Percentiles rank a stretch among this genome's conserved stretches.
Evolutionary conservation across 2,888 invertebrate species (phyloP).

Genomic region (Argyra leucocephala): DNA sequence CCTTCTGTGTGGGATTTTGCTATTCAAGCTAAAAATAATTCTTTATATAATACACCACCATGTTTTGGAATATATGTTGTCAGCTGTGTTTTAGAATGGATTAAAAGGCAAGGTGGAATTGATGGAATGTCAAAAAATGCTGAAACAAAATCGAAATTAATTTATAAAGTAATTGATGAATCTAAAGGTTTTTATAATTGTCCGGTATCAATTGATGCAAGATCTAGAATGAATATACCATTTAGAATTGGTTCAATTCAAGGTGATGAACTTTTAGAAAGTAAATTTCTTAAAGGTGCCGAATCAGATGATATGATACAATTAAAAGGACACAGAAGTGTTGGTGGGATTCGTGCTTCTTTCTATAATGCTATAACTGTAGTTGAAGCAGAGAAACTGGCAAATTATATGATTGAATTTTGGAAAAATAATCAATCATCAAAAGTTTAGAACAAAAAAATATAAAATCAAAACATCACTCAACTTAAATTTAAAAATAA

Average conservation of each 20-base stretch:
- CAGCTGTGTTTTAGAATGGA: slow-evolving; percentile 87
- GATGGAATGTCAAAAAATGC: too few relatives aligned
- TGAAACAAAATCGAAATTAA: slow-evolving; percentile 58
- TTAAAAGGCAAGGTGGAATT: slow-evolving; percentile 74
- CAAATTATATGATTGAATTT: too few relatives aligned
- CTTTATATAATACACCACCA: slow-evolving; percentile 91
- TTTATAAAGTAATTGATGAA: slow-evolving; percentile 75
- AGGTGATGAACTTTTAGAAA: slow-evolving; percentile 76
- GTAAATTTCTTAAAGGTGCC: slow-evolving; percentile 75
- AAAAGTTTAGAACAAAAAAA: too few relatives aligned
- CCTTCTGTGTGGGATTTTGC: slow-evolving; percentile 83
- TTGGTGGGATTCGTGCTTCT: too few relatives aligned
- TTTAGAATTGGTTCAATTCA: too few relatives aligned
- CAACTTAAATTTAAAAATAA: too few relatives aligned
- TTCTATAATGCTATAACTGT: too few relatives aligned
- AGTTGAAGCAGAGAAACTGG: too few relatives aligned
- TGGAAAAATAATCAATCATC: too few relatives aligned
- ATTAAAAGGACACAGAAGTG: too few relatives aligned
- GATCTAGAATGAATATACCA: too few relatives aligned
- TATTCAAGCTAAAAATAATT: slow-evolving; percentile 70
- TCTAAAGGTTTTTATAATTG: slow-evolving; percentile 80
- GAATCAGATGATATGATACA: slow-evolving; percentile 63
- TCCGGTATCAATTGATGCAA: slow-evolving; percentile 55
- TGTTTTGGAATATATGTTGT: slow-evolving; percentile 89
- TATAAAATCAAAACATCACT: too few relatives aligned